phyloP scores from a whole-genome alignment of 23 tunicate species.

The Styela plicata region DNA sequence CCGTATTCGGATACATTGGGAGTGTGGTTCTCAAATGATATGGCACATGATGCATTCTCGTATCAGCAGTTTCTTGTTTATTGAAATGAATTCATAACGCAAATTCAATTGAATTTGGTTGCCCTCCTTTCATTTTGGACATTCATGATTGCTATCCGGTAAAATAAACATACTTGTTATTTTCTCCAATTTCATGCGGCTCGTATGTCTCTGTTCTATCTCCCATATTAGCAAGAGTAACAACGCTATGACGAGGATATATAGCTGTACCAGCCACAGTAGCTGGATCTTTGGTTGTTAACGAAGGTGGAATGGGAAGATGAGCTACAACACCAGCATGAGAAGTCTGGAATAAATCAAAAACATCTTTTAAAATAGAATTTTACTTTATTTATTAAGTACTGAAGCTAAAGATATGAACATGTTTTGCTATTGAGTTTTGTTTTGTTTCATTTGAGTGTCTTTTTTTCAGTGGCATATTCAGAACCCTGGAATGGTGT shows the following conservation, averaged over 20 bases:
- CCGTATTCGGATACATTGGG: too few relatives aligned
- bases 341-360: conserved; percentile 1
- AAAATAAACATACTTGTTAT: conserved; percentile 15
- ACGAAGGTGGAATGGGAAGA: conserved; percentile 1
- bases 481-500: too few relatives aligned
- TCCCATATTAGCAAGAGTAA: conserved; percentile 14
- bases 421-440: not conserved
- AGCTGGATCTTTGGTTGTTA: not conserved
- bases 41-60: too few relatives aligned
- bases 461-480: too few relatives aligned
- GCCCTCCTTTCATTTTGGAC: too few relatives aligned
- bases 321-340: not conserved
- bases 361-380: not conserved
- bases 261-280: conserved; percentile 14
- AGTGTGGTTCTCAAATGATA: too few relatives aligned
- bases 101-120: too few relatives aligned
- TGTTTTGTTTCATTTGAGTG: too few relatives aligned
- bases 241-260: conserved; percentile 19
- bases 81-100: too few relatives aligned
- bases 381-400: not conserved
- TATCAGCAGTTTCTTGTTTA: too few relatives aligned
- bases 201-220: conserved; percentile 14
- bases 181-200: conserved; percentile 22
- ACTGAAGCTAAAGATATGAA: not conserved
- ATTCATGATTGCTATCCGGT: too few relatives aligned